Percentiles rank a stretch among this genome's conserved stretches.
Evolutionary conservation across 2,797 vertebrate species (phyloP).

Genomic region (Lophius americanus): DNA sequence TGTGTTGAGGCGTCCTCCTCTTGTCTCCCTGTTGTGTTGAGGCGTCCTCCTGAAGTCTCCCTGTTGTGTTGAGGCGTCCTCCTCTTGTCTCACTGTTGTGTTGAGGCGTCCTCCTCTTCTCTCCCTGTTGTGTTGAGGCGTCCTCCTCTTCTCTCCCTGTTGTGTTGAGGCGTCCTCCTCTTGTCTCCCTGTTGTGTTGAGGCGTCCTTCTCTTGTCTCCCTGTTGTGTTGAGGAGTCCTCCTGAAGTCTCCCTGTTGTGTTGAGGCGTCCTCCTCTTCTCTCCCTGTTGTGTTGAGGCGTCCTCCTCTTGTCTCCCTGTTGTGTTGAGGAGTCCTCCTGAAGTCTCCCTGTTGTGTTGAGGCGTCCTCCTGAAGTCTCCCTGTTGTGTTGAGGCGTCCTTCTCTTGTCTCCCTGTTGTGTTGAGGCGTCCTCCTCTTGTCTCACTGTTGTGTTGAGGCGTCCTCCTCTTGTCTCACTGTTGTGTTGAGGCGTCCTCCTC

Average conservation of each 20-base stretch:
- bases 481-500: not conserved
- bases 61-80: conserved; percentile 29
- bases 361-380: not conserved
- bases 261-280: too few species aligned
- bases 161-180: conserved; percentile 9
- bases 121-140: not conserved
- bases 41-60: conserved; percentile 15
- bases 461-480: too few species aligned
- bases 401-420: too few species aligned
- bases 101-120: not conserved
- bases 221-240: not conserved
- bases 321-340: conserved; percentile 5
- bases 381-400: too few species aligned
- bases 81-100: too few species aligned
- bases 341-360: too few species aligned
- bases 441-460: conserved; percentile 39
- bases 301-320: conserved; percentile 42
- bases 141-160: too few species aligned
- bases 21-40: too few species aligned
- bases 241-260: not conserved
- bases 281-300: too few species aligned
- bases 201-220: too few species aligned
- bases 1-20: too few species aligned
- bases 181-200: conserved; percentile 41
- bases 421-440: conserved; percentile 13